Evolutionary conservation across 2,797 vertebrate species (phyloP).

Genomic region (Amblyraja radiata): DNA sequence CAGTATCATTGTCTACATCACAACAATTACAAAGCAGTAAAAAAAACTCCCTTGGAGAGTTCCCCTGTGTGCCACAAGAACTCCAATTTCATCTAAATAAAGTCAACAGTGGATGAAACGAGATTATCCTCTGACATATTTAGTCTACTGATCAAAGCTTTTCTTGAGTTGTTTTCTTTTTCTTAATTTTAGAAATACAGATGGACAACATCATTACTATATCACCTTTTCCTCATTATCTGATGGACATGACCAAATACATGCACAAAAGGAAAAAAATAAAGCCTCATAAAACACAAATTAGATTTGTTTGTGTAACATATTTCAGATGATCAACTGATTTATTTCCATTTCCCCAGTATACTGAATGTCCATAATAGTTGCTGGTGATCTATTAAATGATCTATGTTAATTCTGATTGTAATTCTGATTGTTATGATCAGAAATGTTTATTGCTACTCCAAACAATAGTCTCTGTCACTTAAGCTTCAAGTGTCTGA

Average conservation of each 20-base stretch:
- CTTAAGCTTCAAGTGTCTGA: not conserved
- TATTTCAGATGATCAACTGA: not conserved
- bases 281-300: not conserved
- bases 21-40: not conserved
- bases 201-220: not conserved
- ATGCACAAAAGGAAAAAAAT: not conserved
- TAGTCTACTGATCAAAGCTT: not conserved
- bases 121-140: conserved; percentile 1
- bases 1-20: not conserved
- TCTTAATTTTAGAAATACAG: conserved; percentile 12
- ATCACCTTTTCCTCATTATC: not conserved
- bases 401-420: not conserved
- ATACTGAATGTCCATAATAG: not conserved
- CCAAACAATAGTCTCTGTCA: not conserved
- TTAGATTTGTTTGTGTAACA: not conserved
- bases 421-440: not conserved
- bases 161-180: not conserved
- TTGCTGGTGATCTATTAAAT: not conserved
- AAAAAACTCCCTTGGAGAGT: not conserved
- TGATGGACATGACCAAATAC: not conserved
- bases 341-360: conserved; percentile 5
- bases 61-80: not conserved
- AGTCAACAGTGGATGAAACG: not conserved
- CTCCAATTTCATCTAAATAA: conserved; percentile 2
- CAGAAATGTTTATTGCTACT: not conserved